A percentile compares a stretch with the other conserved stretches of the same genome.
Conservation (phyloP, 2,888 invertebrate genomes). For the Philaethria dido region DNA sequence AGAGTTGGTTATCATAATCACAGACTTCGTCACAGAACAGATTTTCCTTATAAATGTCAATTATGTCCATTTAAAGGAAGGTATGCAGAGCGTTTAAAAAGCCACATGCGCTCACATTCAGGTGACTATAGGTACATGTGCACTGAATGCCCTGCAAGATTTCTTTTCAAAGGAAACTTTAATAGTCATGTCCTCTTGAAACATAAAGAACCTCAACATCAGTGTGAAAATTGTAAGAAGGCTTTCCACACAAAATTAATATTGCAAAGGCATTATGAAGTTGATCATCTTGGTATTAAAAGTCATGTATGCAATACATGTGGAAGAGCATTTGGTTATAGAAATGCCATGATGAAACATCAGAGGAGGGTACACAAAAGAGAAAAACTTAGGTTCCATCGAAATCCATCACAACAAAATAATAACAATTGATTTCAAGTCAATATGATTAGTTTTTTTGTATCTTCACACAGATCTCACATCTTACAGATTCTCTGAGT, state of each 20-base stretch:
- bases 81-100: conserved; percentile 52
- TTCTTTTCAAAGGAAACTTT: conserved; percentile 58
- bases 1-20: conserved; percentile 57
- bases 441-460: neutral
- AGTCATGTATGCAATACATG: conserved; percentile 60
- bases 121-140: conserved; percentile 60
- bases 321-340: conserved; percentile 62
- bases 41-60: conserved; percentile 54
- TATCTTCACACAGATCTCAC: neutral
- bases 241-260: conserved; percentile 57
- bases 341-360: conserved; percentile 62
- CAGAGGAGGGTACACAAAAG: conserved; percentile 61
- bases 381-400: conserved; percentile 50
- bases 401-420: neutral
- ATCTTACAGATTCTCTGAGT: neutral
- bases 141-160: conserved; percentile 57
- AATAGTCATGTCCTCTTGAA: conserved; percentile 55
- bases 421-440: conserved; percentile 4
- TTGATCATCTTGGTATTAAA: conserved; percentile 60
- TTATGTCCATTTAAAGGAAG: conserved; percentile 56
- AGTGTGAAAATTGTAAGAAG: conserved; percentile 58
- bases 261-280: conserved; percentile 56
- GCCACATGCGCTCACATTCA: conserved; percentile 55
- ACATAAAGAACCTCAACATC: conserved; percentile 57
- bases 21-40: conserved; percentile 52